phyloP scores from a whole-genome alignment of 2,888 invertebrate species.

The Lordiphosa andalusiaca region DNA sequence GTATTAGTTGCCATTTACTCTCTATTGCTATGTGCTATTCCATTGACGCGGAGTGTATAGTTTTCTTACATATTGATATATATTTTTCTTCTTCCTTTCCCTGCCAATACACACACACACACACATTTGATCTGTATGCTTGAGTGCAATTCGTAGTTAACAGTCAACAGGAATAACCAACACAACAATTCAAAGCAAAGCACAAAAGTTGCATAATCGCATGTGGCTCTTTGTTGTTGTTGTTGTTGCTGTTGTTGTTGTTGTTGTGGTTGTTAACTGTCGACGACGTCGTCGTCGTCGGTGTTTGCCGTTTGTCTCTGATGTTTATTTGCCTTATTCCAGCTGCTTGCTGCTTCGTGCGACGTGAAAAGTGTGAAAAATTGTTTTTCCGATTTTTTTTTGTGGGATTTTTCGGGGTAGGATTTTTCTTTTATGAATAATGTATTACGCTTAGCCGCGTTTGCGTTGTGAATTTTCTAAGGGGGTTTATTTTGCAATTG shows the following conservation, averaged over 20 bases:
- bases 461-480: conserved; percentile 49
- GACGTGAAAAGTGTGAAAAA: conserved; percentile 72
- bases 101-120: neutral
- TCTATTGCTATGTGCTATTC: too few species aligned
- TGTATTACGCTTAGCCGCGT: conserved; percentile 55
- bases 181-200: conserved; percentile 6
- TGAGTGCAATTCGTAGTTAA: conserved; percentile 3
- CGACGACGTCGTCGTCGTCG: neutral
- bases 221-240: conserved; percentile 10
- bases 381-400: conserved; percentile 34
- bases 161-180: conserved; percentile 2
- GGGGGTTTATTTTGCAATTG: conserved; percentile 54
- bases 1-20: too few species aligned
- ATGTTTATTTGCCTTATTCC: conserved; percentile 36
- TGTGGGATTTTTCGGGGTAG: conserved; percentile 11
- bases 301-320: conserved; percentile 17
- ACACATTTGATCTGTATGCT: conserved; percentile 1
- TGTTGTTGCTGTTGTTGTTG: conserved; percentile 2
- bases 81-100: neutral
- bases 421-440: conserved; percentile 58
- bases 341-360: conserved; percentile 11
- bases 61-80: neutral
- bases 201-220: conserved; percentile 48
- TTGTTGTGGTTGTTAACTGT: conserved; percentile 4
- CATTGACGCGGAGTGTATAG: too few species aligned